These are phyloP conservation scores for Octopus sinensis DNA, from an alignment of 1,140 invertebrate species.

Conservation along the genomic window DNA sequence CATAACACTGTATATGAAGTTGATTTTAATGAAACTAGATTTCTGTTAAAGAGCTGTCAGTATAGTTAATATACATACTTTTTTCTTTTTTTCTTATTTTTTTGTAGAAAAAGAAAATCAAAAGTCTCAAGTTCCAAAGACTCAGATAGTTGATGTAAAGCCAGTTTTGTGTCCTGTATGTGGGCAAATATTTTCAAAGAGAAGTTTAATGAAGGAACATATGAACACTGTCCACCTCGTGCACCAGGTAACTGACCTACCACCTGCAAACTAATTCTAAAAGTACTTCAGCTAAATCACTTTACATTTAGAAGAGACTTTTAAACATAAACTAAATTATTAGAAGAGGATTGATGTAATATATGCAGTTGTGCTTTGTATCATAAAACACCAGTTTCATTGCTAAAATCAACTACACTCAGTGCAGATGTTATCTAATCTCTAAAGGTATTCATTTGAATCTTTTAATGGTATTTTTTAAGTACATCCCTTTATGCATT, in stretches of 20 bases:
- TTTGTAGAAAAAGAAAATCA: slow-evolving; percentile 49
- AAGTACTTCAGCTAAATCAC: not conserved
- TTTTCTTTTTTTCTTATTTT: slow-evolving; percentile 14
- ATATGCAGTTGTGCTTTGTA: not conserved
- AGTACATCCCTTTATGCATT: too few species aligned
- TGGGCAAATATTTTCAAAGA: slow-evolving; percentile 62
- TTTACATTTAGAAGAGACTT: not conserved
- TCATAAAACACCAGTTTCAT: not conserved
- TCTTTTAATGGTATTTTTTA: too few species aligned
- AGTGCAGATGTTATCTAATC: not conserved
- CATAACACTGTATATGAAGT: too few species aligned
- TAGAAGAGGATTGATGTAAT: not conserved
- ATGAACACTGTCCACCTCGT: slow-evolving; percentile 39
- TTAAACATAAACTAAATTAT: not conserved
- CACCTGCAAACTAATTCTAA: not conserved
- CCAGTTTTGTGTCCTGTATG: slow-evolving; percentile 86
- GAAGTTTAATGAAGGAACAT: slow-evolving; percentile 52
- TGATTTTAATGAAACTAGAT: too few species aligned
- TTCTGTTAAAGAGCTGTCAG: too few species aligned
- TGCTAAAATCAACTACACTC: not conserved
- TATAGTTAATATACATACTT: not conserved
- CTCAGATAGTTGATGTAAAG: slow-evolving; percentile 77
- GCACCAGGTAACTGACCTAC: not conserved
- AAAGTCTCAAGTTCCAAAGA: slow-evolving; percentile 47
- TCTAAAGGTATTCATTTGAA: not conserved